Percentiles rank a stretch among this genome's conserved stretches.
These are phyloP conservation scores for Craniophora ligustri DNA, from an alignment of 2,888 invertebrate genomes.

Conservation along the genomic window DNA sequence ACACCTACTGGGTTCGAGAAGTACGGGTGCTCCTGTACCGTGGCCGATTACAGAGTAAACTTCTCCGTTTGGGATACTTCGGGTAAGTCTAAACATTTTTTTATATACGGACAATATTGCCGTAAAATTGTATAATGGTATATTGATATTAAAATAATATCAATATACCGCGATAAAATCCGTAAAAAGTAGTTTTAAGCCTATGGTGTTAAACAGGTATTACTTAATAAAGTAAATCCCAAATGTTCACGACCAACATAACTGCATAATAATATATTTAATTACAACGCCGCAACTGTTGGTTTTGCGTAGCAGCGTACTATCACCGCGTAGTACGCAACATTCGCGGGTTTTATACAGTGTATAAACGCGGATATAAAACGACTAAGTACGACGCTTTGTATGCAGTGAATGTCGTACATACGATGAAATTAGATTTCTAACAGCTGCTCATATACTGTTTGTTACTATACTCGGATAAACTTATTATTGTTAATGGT, in stretches of 20 bases:
- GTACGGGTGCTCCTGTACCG: constrained; percentile 88
- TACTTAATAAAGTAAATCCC: neutral
- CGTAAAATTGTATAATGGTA: too few relatives aligned
- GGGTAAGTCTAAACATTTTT: constrained; percentile 70
- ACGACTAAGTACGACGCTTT: constrained; percentile 4
- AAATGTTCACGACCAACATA: neutral
- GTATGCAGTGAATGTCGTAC: constrained; percentile 5
- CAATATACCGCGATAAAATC: too few relatives aligned
- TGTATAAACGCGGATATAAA: constrained; percentile 21
- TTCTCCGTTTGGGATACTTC: constrained; percentile 91
- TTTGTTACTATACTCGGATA: too few relatives aligned
- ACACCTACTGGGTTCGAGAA: constrained; percentile 90
- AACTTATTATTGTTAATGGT: too few relatives aligned
- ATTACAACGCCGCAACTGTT: constrained; percentile 20
- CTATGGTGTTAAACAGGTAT: too few relatives aligned
- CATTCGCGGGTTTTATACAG: constrained; percentile 30
- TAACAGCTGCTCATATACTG: constrained; percentile 14
- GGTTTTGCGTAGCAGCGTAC: constrained; percentile 1
- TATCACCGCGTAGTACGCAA: constrained; percentile 7
- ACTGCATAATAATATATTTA: constrained; percentile 12
- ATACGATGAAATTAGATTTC: constrained; percentile 36
- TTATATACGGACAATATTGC: neutral
- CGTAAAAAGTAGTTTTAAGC: too few relatives aligned
- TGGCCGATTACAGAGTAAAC: constrained; percentile 88
- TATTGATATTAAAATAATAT: too few relatives aligned